A percentile compares a stretch with the other conserved stretches of the same genome.
Conservation (phyloP, 35 echinoderm and acorn worm genomes). For the Strongylocentrotus purpuratus region DNA sequence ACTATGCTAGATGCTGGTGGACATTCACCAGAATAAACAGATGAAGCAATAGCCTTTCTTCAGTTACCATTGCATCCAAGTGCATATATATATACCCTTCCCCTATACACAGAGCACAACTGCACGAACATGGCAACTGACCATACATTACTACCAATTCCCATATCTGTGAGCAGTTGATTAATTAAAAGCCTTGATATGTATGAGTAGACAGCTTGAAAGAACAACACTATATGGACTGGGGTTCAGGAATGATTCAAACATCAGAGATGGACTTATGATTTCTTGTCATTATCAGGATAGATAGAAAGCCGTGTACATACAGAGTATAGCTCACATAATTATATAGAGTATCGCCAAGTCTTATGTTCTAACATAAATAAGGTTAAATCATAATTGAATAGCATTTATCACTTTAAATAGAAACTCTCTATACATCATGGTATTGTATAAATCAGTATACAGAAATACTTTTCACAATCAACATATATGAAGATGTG, state of each 20-base stretch:
- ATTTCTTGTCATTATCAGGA: neutral
- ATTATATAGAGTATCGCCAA: neutral
- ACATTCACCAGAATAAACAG: too few relatives aligned
- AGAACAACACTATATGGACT: too few relatives aligned
- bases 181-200: neutral
- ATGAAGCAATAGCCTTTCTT: too few relatives aligned
- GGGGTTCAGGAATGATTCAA: neutral
- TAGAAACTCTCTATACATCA: neutral
- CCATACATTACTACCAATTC: neutral
- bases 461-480: too few relatives aligned
- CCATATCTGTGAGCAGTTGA: neutral
- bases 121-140: too few relatives aligned
- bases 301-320: neutral
- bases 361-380: neutral
- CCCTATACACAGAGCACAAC: too few relatives aligned
- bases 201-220: neutral
- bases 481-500: too few relatives aligned
- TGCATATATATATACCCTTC: too few relatives aligned
- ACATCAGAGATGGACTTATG: neutral
- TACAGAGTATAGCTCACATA: neutral
- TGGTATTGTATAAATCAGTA: neutral
- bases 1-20: too few relatives aligned
- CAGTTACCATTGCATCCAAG: too few relatives aligned
- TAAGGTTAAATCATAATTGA: neutral
- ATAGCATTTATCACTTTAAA: neutral